A percentile compares a stretch with the other conserved stretches of the same genome.
These are phyloP conservation scores for mouse (Mus musculus) DNA, from an alignment of 2,113 vertebrate genomes.

Conservation along the genomic window GRCm39 chr4:124490501-124491000, in stretches of 20 bases:
- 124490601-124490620: background rate
- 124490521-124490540: background rate
- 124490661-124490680: background rate
- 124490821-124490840: background rate
- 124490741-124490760: background rate
- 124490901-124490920: background rate
- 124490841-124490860: background rate
- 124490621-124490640: background rate
- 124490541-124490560: background rate
- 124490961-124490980: background rate
- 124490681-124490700: background rate
- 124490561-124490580: background rate
- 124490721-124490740: background rate
- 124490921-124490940: background rate
- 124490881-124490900: background rate
- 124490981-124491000: background rate
- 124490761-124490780: background rate
- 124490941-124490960: background rate
- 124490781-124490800: background rate
- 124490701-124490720: background rate
- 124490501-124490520: accelerated
- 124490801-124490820: background rate
- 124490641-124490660: background rate
- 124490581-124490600: background rate
- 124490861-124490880: background rate